phyloP scores from a whole-genome alignment of 2,797 vertebrate genomes.

The Acipenser ruthenus region DNA sequence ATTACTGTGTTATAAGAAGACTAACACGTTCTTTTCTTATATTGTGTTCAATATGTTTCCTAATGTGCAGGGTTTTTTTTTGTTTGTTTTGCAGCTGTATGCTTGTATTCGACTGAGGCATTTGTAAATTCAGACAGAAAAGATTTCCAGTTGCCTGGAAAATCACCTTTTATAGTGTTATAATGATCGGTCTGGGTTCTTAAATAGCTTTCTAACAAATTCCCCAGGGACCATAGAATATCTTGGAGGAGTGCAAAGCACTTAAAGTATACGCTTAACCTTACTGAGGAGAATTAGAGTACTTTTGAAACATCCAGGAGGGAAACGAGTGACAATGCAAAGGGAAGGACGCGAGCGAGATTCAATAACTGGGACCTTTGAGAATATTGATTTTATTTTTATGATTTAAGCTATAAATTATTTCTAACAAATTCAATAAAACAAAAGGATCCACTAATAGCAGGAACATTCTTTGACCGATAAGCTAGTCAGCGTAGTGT shows the following conservation, averaged over 20 bases:
- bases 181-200: too few relatives aligned
- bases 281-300: background rate
- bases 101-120: too few relatives aligned
- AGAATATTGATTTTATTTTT: constrained; percentile 28
- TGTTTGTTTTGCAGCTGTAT: too few relatives aligned
- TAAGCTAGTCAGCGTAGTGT: constrained; percentile 20
- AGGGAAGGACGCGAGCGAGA: constrained; percentile 27
- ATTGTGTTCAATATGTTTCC: too few relatives aligned
- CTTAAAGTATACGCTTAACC: background rate
- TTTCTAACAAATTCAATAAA: constrained; percentile 33
- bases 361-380: constrained; percentile 28
- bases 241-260: background rate
- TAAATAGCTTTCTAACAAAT: too few relatives aligned
- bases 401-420: constrained; percentile 28
- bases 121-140: too few relatives aligned
- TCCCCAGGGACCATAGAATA: background rate
- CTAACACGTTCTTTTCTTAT: too few relatives aligned
- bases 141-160: too few relatives aligned
- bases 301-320: background rate
- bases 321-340: constrained; percentile 25
- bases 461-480: constrained; percentile 27
- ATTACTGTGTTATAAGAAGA: too few relatives aligned
- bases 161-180: too few relatives aligned
- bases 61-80: too few relatives aligned
- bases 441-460: constrained; percentile 20